phyloP scores from a whole-genome alignment of 2,888 invertebrate genomes.

The Dasysyrphus albostriatus region DNA sequence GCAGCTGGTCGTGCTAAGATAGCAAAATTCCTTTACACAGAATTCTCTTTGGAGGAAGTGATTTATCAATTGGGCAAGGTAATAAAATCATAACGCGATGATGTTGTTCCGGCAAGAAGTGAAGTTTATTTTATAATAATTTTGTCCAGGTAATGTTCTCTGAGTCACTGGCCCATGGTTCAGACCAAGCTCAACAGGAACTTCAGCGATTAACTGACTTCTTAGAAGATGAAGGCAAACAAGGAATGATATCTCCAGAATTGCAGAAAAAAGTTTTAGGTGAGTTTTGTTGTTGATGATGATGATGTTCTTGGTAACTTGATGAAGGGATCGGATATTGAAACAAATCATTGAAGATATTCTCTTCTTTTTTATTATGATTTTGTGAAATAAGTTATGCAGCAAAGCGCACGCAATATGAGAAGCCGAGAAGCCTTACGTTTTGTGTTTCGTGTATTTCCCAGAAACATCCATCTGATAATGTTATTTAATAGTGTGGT shows the following conservation, averaged over 20 bases:
- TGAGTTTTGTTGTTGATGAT: conserved; percentile 80
- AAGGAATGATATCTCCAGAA: conserved; percentile 89
- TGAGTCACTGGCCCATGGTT: conserved; percentile 89
- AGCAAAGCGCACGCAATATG: conserved; percentile 9
- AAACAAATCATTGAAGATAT: not conserved
- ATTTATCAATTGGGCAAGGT: conserved; percentile 92
- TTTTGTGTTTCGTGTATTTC: conserved; percentile 1
- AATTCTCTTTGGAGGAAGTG: conserved; percentile 90
- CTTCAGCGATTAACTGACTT: conserved; percentile 90
- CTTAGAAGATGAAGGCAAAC: conserved; percentile 89
- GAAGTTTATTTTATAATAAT: conserved; percentile 5
- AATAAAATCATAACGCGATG: conserved; percentile 52
- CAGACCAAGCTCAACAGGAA: conserved; percentile 88
- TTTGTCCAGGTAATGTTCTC: conserved; percentile 88
- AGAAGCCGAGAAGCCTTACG: conserved; percentile 4
- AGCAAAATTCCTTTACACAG: conserved; percentile 89
- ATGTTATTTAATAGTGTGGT: not conserved
- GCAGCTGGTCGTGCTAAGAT: conserved; percentile 88
- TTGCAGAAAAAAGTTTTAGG: conserved; percentile 92
- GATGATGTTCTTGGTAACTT: conserved; percentile 11
- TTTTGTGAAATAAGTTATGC: conserved; percentile 4
- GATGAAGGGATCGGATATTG: not conserved
- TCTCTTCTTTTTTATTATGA: conserved; percentile 11
- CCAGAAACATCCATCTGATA: not conserved
- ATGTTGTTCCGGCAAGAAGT: not conserved